phyloP scores from a whole-genome alignment of 2,113 vertebrate species.

The Myotis davidii region DNA sequence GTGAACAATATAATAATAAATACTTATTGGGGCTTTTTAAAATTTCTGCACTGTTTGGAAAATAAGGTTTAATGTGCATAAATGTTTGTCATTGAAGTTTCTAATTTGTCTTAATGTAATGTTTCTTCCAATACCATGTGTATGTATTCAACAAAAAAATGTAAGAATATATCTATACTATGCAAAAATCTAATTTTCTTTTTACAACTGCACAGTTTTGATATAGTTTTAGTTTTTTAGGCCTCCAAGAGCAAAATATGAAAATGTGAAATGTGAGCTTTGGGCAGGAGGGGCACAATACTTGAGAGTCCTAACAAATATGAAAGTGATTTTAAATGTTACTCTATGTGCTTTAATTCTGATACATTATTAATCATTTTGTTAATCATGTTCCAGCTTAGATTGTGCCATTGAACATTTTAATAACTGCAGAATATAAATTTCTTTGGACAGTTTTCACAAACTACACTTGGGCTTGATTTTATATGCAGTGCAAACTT shows the following conservation, averaged over 20 bases:
- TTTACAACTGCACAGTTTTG: conserved; percentile 1
- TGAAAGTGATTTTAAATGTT: conserved; percentile 29
- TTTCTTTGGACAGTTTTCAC: conserved; percentile 22
- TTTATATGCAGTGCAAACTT: conserved; percentile 7
- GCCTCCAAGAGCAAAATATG: not conserved
- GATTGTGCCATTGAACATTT: conserved; percentile 26
- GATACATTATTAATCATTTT: conserved; percentile 47
- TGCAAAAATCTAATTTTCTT: conserved; percentile 66
- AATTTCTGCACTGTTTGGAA: conserved; percentile 47
- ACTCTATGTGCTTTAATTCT: conserved; percentile 37
- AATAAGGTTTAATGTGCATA: conserved; percentile 47
- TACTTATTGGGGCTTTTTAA: not conserved
- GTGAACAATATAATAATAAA: conserved; percentile 20
- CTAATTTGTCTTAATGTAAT: conserved; percentile 51
- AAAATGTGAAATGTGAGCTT: not conserved
- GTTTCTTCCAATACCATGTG: not conserved
- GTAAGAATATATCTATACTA: conserved; percentile 58
- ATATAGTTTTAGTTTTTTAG: conserved; percentile 32
- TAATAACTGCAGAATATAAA: not conserved
- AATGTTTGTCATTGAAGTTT: conserved; percentile 15
- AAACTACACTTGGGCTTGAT: conserved; percentile 13
- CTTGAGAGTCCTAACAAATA: not conserved
- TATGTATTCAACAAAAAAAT: conserved; percentile 44
- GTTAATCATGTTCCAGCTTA: not conserved
- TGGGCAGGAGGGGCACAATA: not conserved